Base-by-base conservation (phyloP, 2,113 vertebrate genomes). In the Bettongia penicillata region DNA sequence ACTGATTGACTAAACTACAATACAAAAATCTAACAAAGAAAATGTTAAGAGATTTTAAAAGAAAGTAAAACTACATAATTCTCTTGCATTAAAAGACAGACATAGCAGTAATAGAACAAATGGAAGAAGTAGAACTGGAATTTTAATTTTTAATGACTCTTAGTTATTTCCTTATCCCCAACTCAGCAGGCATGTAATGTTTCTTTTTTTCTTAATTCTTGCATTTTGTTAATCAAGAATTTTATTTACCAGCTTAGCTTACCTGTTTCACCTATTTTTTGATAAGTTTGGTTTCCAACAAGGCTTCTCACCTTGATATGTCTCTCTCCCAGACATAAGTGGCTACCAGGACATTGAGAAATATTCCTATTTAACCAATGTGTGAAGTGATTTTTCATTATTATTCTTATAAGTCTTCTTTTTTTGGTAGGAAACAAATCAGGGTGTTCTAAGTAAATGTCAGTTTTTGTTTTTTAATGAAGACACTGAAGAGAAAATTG, bases 1-100 rank as follows among this genome's bases (percentile, higher is more conserved):
- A 37, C 25, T 28, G 49, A 68, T 28, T 94, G 51, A 22, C 61
- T 92, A 48, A 94, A 91, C 37, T n/a, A 3, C 23, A 84, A 94
- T 37, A 47, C 91, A 53, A 92, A 94, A 95, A 91, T 24, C 16
- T 43, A 91, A 91, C 43, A 43, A n/a, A n/a, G 49, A 93, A 94
- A 93, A n/a, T 48, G 24, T 51, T 37, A n/a, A 14, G 28, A 31
- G 57, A 49, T 68, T 52, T 11, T 61, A 90, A 94, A 49, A 49
- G 51, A 51, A 96, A 94, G 9, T 47, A 47, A 57, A 92, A 51
- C 26, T 91, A 49, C 89, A 12, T 43, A 53, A 26, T n/a, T 37
- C n/a, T 77, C 25, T 77, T 77, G 31, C 3, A 50, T 47, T 57
- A 90, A 84, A 89, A 51, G 77, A 53, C 43, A 28, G 48, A 53